phyloP scores from a whole-genome alignment of 2,113 vertebrate genomes.

The Cyprinus carpio region DNA sequence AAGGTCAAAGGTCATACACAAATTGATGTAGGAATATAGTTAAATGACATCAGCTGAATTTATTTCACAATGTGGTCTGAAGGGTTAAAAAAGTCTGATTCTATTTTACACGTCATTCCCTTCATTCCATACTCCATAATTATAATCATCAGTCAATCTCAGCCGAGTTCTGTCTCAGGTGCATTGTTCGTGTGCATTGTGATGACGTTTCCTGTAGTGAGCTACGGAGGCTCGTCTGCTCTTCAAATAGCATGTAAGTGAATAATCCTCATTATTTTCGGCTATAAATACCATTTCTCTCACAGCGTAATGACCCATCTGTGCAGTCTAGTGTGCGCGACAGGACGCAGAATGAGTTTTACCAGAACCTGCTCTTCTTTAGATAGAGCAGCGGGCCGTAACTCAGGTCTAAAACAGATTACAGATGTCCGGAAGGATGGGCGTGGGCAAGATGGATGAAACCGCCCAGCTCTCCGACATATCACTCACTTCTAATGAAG shows the following conservation, averaged over 20 bases:
- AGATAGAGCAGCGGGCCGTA: conserved; percentile 29
- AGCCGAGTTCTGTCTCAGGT: background rate
- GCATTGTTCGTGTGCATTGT: background rate
- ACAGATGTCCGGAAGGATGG: conserved; percentile 31
- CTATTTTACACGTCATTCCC: background rate
- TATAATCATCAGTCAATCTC: background rate
- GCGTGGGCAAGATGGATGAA: conserved; percentile 33
- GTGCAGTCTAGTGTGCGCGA: conserved; percentile 14
- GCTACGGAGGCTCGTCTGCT: background rate
- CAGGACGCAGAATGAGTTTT: conserved; percentile 2
- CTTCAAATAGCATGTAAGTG: conserved; percentile 14
- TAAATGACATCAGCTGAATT: background rate
- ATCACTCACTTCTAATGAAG: conserved; percentile 44
- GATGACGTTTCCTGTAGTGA: conserved; percentile 1
- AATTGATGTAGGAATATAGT: background rate
- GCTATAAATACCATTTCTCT: conserved; percentile 32
- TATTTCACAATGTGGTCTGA: background rate
- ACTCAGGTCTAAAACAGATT: conserved; percentile 34
- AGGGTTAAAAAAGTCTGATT: background rate
- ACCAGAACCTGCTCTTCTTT: conserved; percentile 24
- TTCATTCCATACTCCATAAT: background rate
- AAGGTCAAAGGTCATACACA: background rate
- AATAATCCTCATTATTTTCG: conserved; percentile 36
- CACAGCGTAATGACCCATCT: conserved; percentile 37
- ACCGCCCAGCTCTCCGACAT: conserved; percentile 25